These are phyloP conservation scores for Notechis scutatus DNA, from an alignment of 2,113 vertebrate species.

Conservation along the genomic window DNA sequence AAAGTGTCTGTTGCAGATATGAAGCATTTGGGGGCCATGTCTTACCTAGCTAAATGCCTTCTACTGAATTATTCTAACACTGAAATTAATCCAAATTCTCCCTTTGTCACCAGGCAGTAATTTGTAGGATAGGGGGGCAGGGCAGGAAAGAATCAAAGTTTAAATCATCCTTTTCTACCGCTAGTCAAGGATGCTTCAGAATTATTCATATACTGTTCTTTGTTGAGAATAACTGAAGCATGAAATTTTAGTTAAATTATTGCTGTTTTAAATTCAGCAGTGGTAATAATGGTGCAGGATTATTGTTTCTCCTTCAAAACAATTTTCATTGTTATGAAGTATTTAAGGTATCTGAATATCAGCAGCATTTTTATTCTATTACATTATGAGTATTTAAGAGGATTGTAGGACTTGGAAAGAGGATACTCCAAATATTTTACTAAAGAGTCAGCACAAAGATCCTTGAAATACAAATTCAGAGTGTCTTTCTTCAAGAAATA, in stretches of 20 bases:
- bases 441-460: slow-evolving; percentile 41
- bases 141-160: neutral
- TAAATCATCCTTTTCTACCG: neutral
- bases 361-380: slow-evolving; percentile 15
- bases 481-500: slow-evolving; percentile 54
- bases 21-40: neutral
- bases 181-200: neutral
- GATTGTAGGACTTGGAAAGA: slow-evolving; percentile 24
- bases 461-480: slow-evolving; percentile 52
- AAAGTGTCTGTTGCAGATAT: neutral
- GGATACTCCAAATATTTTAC: slow-evolving; percentile 22
- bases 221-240: neutral
- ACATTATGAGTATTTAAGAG: slow-evolving; percentile 43
- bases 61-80: neutral
- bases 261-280: neutral
- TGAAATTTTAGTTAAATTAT: neutral
- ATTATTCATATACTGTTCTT: neutral
- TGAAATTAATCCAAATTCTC: neutral
- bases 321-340: neutral
- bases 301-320: neutral
- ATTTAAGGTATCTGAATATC: neutral
- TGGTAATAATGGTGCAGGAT: neutral
- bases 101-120: neutral
- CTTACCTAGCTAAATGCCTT: neutral
- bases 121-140: neutral